These are phyloP conservation scores for Hybognathus amarus DNA, from an alignment of 2,797 vertebrate species.

Conservation along the genomic window DNA sequence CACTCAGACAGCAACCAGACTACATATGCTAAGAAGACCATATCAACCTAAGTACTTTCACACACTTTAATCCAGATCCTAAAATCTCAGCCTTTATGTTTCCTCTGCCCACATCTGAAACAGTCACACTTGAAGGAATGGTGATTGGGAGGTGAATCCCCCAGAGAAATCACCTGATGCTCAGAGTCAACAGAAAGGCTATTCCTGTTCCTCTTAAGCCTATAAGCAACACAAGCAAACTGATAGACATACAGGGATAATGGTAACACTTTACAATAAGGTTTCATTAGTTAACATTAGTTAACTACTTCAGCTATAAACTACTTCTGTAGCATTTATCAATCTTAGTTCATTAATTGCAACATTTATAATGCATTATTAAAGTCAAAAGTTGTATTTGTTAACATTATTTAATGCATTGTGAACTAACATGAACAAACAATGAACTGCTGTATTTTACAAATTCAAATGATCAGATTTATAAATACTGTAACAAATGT, in stretches of 20 bases:
- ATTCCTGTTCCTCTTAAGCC: constrained; percentile 41
- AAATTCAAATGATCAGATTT: too few species aligned
- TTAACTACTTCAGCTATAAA: too few species aligned
- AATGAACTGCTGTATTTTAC: too few species aligned
- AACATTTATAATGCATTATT: too few species aligned
- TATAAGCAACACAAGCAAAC: constrained; percentile 59
- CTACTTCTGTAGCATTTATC: too few species aligned
- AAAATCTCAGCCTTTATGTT: constrained; percentile 21
- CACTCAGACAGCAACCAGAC: constrained; percentile 3
- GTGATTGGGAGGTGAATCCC: constrained; percentile 47
- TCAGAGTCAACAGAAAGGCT: constrained; percentile 61
- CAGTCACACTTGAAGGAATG: constrained; percentile 20
- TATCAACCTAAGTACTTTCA: neutral
- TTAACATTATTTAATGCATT: too few species aligned
- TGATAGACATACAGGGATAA: neutral
- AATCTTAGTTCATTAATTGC: too few species aligned
- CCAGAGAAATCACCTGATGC: constrained; percentile 72
- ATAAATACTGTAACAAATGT: too few species aligned
- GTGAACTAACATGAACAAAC: too few species aligned
- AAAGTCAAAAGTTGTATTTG: too few species aligned
- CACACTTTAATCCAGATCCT: neutral
- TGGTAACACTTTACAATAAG: too few species aligned
- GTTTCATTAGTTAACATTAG: too few species aligned
- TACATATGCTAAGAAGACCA: constrained; percentile 26
- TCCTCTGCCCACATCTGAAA: neutral